Conservation (phyloP, 2,888 invertebrate species). For the Pseudococcus longispinus region DNA sequence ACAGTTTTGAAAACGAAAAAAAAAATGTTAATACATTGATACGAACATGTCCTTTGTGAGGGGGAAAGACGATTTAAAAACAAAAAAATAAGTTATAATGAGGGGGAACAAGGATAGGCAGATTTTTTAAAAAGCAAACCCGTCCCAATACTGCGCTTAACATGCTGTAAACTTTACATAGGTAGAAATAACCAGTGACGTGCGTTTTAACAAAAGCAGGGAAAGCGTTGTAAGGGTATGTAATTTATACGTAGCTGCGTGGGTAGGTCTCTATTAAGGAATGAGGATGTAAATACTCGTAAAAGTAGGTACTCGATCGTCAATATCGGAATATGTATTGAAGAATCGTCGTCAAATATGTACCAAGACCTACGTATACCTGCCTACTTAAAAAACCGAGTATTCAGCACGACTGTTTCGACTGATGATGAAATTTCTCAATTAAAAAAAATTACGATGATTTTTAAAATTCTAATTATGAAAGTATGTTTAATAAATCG, state of each 20-base stretch:
- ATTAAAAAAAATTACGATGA: too few species aligned
- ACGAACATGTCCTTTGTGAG: neutral
- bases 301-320: neutral
- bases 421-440: too few species aligned
- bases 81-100: neutral
- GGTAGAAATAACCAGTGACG: constrained; percentile 55
- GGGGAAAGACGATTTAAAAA: neutral
- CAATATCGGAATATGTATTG: too few species aligned
- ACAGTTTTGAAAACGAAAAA: neutral
- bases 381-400: too few species aligned
- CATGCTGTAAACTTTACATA: constrained; percentile 52
- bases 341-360: too few species aligned
- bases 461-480: too few species aligned
- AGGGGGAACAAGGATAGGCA: neutral
- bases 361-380: too few species aligned
- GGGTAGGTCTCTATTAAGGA: neutral
- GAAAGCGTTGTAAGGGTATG: constrained; percentile 23
- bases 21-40: constrained; percentile 4
- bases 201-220: constrained; percentile 45
- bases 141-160: constrained; percentile 30
- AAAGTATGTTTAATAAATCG: too few species aligned
- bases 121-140: constrained; percentile 42
- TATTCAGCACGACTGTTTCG: too few species aligned
- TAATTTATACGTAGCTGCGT: neutral
- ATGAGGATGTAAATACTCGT: neutral